A percentile compares a stretch with the other conserved stretches of the same genome.
Evolutionary conservation across 2,888 invertebrate genomes (phyloP).

Genomic region (Chrysotoxum bicinctum): DNA sequence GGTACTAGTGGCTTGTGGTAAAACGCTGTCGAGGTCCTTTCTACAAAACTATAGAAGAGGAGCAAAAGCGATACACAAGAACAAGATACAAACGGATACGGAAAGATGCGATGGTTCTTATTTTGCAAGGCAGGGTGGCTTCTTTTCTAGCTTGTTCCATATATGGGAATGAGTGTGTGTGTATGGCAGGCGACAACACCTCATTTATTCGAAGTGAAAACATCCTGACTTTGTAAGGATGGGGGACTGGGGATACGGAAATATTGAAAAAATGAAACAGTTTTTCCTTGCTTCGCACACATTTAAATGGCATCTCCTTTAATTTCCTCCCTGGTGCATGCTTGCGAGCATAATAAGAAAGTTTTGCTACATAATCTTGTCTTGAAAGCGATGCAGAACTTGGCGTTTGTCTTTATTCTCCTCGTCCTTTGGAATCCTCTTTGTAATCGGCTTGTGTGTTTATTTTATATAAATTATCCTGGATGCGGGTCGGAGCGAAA

Average conservation of each 20-base stretch:
- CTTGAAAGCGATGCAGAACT: constrained; percentile 56
- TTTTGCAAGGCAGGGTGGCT: background rate
- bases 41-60: constrained; percentile 11
- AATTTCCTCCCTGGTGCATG: constrained; percentile 66
- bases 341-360: constrained; percentile 63
- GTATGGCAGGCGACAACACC: constrained; percentile 44
- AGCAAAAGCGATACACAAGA: constrained; percentile 19
- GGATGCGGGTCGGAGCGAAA: constrained; percentile 43
- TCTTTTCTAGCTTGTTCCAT: background rate
- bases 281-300: constrained; percentile 51
- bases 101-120: constrained; percentile 23
- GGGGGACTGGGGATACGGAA: constrained; percentile 42
- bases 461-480: constrained; percentile 71
- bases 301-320: constrained; percentile 60
- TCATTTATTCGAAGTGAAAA: constrained; percentile 55
- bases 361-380: constrained; percentile 60
- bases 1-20: constrained; percentile 42
- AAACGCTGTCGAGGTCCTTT: constrained; percentile 3
- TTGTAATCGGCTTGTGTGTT: constrained; percentile 71
- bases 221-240: constrained; percentile 49
- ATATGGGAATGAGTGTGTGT: background rate
- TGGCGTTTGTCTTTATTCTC: background rate
- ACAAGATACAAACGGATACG: constrained; percentile 11
- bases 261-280: constrained; percentile 59
- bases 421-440: constrained; percentile 46